These are phyloP conservation scores for Leptoteleia sp. DNA, from an alignment of 1,140 invertebrate species.

Conservation along the genomic window DNA sequence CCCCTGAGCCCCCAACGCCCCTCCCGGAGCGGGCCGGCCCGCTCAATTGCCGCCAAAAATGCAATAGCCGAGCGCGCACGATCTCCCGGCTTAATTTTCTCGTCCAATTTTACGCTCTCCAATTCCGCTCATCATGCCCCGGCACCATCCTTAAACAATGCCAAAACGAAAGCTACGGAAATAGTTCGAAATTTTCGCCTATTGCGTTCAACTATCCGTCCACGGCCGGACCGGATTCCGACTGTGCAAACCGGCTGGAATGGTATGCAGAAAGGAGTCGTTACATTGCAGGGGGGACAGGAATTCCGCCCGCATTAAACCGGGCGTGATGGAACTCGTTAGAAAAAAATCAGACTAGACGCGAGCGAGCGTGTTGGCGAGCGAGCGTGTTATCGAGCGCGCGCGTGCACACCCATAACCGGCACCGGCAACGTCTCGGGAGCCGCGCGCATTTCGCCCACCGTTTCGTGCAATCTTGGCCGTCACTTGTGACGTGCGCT, in stretches of 20 bases:
- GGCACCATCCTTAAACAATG: conserved; percentile 38
- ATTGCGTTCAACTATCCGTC: conserved; percentile 49
- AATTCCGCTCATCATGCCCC: conserved; percentile 47
- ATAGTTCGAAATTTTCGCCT: conserved; percentile 54
- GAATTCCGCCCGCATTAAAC: conserved; percentile 53
- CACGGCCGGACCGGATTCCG: conserved; percentile 46
- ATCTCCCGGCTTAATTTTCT: conserved; percentile 41
- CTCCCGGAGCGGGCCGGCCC: background rate
- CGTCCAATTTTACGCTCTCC: conserved; percentile 47
- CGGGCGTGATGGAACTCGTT: conserved; percentile 60
- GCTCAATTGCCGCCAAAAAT: conserved; percentile 2
- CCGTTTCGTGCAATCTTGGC: conserved; percentile 49
- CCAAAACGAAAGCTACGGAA: conserved; percentile 35
- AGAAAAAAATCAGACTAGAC: conserved; percentile 55
- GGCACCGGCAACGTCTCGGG: conserved; percentile 1
- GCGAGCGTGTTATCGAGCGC: too few relatives aligned
- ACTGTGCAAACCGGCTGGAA: conserved; percentile 54
- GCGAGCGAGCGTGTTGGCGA: conserved; percentile 40
- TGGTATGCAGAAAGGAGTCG: conserved; percentile 61
- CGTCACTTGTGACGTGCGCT: conserved; percentile 50
- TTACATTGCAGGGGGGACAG: conserved; percentile 46
- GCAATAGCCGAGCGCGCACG: background rate
- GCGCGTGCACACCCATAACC: conserved; percentile 17
- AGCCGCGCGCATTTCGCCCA: too few relatives aligned
- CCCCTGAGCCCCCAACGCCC: too few relatives aligned